Evolutionary conservation across 2,888 invertebrate genomes (phyloP).

Genomic region (Mythimna impura): DNA sequence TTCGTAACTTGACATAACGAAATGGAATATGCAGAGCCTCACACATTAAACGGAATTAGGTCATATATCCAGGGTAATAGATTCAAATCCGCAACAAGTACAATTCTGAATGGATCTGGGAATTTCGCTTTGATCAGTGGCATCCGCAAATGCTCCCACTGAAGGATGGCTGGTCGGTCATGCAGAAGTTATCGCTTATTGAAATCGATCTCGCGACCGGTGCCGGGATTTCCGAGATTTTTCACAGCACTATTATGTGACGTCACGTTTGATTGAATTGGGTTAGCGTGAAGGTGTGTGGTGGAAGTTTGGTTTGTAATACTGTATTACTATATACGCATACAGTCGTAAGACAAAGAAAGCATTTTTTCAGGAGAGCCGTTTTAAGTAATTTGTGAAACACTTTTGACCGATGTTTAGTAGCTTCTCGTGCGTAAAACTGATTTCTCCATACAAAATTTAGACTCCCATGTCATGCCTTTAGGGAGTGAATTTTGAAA

Average conservation of each 20-base stretch:
- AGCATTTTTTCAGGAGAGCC: too few species aligned
- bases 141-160: slow-evolving; percentile 71
- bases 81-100: slow-evolving; percentile 63
- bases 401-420: too few species aligned
- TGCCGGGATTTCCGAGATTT: slow-evolving; percentile 66
- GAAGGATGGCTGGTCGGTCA: slow-evolving; percentile 73
- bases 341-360: too few species aligned
- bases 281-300: slow-evolving; percentile 10
- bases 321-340: too few species aligned
- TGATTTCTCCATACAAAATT: too few species aligned
- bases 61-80: slow-evolving; percentile 67
- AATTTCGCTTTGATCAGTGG: slow-evolving; percentile 72
- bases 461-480: too few species aligned
- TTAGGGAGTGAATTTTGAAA: too few species aligned
- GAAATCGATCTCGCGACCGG: slow-evolving; percentile 78
- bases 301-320: neutral
- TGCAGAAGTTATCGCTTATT: slow-evolving; percentile 86
- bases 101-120: slow-evolving; percentile 51
- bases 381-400: too few species aligned
- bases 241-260: slow-evolving; percentile 73
- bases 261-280: slow-evolving; percentile 67
- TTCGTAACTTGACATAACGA: slow-evolving; percentile 24
- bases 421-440: too few species aligned
- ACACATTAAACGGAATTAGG: slow-evolving; percentile 60
- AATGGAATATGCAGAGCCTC: slow-evolving; percentile 54